These are phyloP conservation scores for Cettia cetti DNA, from an alignment of 2,113 vertebrate species.

Conservation along the genomic window DNA sequence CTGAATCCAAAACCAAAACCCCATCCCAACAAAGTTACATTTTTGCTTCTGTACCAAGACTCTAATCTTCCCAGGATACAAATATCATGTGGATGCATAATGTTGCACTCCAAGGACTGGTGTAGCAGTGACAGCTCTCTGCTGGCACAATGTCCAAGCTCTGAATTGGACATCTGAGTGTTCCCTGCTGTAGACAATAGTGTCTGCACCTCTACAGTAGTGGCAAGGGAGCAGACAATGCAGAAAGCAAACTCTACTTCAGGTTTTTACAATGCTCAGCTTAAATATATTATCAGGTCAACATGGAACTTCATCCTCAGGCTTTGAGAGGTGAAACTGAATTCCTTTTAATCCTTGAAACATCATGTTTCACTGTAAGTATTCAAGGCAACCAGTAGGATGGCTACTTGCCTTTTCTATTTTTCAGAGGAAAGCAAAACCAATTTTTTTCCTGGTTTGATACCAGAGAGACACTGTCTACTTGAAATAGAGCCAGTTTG, in stretches of 20 bases:
- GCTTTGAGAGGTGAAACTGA: not conserved
- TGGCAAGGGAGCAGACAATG: not conserved
- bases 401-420: constrained; percentile 31
- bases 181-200: not conserved
- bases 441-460: constrained; percentile 26
- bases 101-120: not conserved
- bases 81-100: not conserved
- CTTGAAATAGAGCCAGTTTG: constrained; percentile 50
- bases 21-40: not conserved
- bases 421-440: not conserved
- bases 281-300: not conserved
- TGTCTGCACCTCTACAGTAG: not conserved
- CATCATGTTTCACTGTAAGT: not conserved
- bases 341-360: constrained; percentile 4
- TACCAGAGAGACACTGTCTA: constrained; percentile 33
- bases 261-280: not conserved
- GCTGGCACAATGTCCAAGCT: not conserved
- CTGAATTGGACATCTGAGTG: not conserved
- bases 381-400: constrained; percentile 14
- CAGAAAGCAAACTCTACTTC: constrained; percentile 4
- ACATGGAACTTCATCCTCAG: not conserved
- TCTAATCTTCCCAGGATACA: not conserved
- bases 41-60: not conserved
- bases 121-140: not conserved
- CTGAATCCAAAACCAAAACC: not conserved